Evolutionary conservation across 2,888 invertebrate genomes (phyloP).

Genomic region (Rhimphoctona megacephalus): DNA sequence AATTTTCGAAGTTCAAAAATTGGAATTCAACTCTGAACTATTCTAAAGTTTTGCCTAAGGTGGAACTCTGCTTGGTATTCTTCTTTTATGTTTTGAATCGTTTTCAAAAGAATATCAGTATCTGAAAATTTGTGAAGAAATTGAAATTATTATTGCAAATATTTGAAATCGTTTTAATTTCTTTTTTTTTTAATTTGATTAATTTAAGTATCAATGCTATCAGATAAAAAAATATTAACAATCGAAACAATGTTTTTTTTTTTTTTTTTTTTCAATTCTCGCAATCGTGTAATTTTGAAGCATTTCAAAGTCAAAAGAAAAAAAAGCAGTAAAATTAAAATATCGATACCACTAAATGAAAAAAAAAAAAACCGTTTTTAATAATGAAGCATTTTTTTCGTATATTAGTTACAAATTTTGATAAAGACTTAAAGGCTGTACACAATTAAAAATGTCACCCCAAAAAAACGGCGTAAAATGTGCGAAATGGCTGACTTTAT

Average conservation of each 20-base stretch:
- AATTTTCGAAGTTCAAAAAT: too few relatives aligned
- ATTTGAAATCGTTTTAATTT: neutral
- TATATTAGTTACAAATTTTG: too few relatives aligned
- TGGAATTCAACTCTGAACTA: neutral
- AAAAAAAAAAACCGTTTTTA: neutral
- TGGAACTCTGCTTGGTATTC: too few relatives aligned
- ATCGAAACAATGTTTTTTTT: neutral
- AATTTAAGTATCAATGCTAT: neutral
- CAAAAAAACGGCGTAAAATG: neutral
- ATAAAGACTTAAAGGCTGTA: too few relatives aligned
- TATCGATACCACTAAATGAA: neutral
- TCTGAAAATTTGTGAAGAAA: neutral
- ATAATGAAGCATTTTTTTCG: too few relatives aligned
- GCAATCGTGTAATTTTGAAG: neutral
- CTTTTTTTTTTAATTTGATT: too few relatives aligned
- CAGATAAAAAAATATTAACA: neutral
- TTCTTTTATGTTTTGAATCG: too few relatives aligned
- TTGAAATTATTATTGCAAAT: neutral
- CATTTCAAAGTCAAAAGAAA: neutral
- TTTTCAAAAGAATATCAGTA: too few relatives aligned
- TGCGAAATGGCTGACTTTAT: neutral
- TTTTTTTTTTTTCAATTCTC: neutral
- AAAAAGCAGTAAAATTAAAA: neutral
- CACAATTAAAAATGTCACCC: neutral
- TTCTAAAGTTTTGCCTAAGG: neutral